Percentiles rank a stretch among this genome's conserved stretches.
These are phyloP conservation scores for Chloroclysta siterata DNA, from an alignment of 2,888 invertebrate genomes.

Conservation along the genomic window DNA sequence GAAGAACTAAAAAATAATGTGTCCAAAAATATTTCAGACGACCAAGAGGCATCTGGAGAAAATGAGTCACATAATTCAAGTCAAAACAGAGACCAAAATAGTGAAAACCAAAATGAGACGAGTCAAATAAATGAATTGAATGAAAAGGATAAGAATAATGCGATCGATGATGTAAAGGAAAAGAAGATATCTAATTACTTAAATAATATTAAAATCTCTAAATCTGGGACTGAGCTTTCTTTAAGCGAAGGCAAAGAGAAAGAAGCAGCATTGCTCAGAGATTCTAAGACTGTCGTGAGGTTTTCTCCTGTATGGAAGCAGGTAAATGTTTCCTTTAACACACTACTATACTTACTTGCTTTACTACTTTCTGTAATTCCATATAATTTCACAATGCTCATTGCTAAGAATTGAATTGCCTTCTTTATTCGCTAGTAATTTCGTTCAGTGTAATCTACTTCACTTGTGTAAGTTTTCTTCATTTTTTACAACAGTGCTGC, in stretches of 20 bases:
- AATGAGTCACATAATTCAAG: slow-evolving; percentile 8
- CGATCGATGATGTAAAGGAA: slow-evolving; percentile 9
- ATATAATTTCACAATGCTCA: too few species aligned
- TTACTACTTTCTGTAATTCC: too few species aligned
- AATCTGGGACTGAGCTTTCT: slow-evolving; percentile 57
- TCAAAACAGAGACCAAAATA: slow-evolving; percentile 18
- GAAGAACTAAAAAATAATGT: slow-evolving; percentile 9
- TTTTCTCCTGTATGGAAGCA: slow-evolving; percentile 80
- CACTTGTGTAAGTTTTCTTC: too few species aligned
- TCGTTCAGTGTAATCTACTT: too few species aligned
- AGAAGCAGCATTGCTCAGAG: slow-evolving; percentile 60
- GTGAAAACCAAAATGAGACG: slow-evolving; percentile 4
- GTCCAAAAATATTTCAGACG: slow-evolving; percentile 19
- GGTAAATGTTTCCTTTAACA: slow-evolving; percentile 55
- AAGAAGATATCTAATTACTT: slow-evolving; percentile 58
- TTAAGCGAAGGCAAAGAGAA: slow-evolving; percentile 54
- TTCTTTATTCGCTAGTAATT: too few species aligned
- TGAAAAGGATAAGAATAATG: slow-evolving; percentile 10
- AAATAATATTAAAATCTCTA: slow-evolving; percentile 65
- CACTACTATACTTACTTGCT: too few species aligned
- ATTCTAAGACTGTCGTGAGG: slow-evolving; percentile 67
- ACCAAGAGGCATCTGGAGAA: slow-evolving; percentile 22
- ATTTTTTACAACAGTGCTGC: too few species aligned
- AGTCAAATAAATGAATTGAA: slow-evolving; percentile 4
- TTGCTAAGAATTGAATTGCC: too few species aligned